Conservation (phyloP, 2,113 vertebrate genomes). For the Phaethornis superciliosus region DNA sequence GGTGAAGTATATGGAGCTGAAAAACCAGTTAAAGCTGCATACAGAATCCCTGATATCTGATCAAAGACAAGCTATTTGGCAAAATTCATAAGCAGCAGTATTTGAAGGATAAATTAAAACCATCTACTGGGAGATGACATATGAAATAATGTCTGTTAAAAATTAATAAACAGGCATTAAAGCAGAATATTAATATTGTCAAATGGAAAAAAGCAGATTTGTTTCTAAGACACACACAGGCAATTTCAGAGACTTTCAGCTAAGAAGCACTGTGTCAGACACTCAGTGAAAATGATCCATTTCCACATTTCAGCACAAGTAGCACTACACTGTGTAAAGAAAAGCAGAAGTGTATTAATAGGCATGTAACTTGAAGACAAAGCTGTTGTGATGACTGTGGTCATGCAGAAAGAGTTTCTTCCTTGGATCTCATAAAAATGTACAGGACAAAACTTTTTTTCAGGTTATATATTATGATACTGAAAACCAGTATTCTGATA, state of each 20-base stretch:
- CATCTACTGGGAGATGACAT: not conserved
- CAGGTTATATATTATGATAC: not conserved
- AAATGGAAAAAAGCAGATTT: slow-evolving; percentile 35
- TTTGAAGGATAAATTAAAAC: slow-evolving; percentile 34
- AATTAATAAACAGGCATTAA: slow-evolving; percentile 13
- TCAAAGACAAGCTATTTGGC: slow-evolving; percentile 22
- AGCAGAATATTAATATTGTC: not conserved
- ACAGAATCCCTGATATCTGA: slow-evolving; percentile 17
- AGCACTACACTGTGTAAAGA: not conserved
- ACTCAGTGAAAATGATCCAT: not conserved
- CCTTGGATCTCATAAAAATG: not conserved
- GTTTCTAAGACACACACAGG: not conserved
- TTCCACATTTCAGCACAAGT: not conserved
- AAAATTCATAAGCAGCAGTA: not conserved
- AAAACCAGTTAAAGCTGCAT: not conserved
- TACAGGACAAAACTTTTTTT: not conserved
- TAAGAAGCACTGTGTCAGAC: not conserved
- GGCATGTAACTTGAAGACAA: not conserved
- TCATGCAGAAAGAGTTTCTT: not conserved
- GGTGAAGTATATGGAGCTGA: slow-evolving; percentile 4
- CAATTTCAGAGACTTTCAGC: slow-evolving; percentile 30
- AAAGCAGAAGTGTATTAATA: slow-evolving; percentile 26
- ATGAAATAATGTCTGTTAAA: slow-evolving; percentile 24
- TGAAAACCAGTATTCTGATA: no score
- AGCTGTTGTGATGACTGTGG: not conserved